These are phyloP conservation scores for Alectura lathami DNA, from an alignment of 2,113 vertebrate species.

Conservation along the genomic window DNA sequence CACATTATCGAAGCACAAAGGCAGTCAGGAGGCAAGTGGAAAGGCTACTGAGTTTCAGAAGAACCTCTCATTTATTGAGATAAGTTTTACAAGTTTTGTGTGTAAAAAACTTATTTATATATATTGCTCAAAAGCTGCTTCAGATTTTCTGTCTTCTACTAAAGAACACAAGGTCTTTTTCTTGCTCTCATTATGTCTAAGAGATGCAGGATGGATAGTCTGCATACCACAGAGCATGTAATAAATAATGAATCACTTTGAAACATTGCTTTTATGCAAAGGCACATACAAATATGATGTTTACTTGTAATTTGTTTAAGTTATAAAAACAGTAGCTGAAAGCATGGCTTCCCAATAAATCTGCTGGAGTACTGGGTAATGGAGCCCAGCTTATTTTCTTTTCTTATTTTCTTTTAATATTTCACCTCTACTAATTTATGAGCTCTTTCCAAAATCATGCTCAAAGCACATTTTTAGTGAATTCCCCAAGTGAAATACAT, in stretches of 20 bases:
- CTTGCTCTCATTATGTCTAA: conserved; percentile 43
- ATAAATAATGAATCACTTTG: conserved; percentile 61
- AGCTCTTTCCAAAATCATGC: neutral
- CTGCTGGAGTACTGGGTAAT: conserved; percentile 39
- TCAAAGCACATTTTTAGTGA: conserved; percentile 17
- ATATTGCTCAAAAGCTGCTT: neutral
- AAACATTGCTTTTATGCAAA: conserved; percentile 31
- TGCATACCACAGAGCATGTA: neutral
- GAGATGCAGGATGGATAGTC: conserved; percentile 35
- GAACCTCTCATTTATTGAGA: neutral
- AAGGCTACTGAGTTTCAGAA: neutral
- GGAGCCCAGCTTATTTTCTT: conserved; percentile 16
- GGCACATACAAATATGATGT: conserved; percentile 52
- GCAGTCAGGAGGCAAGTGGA: neutral
- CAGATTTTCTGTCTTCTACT: neutral
- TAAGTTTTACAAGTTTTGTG: neutral
- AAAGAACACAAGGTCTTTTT: conserved; percentile 25
- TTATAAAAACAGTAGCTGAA: conserved; percentile 53
- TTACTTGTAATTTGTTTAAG: conserved; percentile 67
- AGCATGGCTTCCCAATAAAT: conserved; percentile 62
- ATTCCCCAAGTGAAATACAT: conserved; percentile 1
- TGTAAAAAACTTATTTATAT: neutral
- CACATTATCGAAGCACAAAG: neutral
- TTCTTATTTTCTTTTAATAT: conserved; percentile 2
- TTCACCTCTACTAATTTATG: conserved; percentile 44